A percentile compares a stretch with the other conserved stretches of the same genome.
Conservation (phyloP, 1,140 invertebrate genomes). For the Eueides isabella region DNA sequence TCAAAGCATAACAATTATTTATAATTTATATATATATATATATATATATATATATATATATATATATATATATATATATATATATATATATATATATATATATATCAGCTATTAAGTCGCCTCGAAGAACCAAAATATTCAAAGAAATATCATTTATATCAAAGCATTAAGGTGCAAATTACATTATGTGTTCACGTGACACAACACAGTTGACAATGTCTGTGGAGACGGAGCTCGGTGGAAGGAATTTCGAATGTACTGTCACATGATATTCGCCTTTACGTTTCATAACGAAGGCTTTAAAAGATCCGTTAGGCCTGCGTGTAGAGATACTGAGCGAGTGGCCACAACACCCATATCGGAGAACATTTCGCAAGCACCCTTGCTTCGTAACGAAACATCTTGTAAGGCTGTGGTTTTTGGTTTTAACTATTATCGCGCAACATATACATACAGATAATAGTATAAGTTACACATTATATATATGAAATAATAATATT, state of each 20-base stretch:
- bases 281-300: slow-evolving; percentile 23
- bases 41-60: not conserved
- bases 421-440: not conserved
- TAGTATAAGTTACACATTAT: not conserved
- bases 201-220: slow-evolving; percentile 39
- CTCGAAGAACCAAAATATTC: not conserved
- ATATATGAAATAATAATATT: too few relatives aligned
- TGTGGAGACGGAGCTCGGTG: slow-evolving; percentile 30
- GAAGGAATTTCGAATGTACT: slow-evolving; percentile 33
- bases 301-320: slow-evolving; percentile 14
- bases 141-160: not conserved
- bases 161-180: slow-evolving; percentile 36
- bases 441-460: not conserved
- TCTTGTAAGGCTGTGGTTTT: slow-evolving; percentile 18
- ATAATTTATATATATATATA: not conserved
- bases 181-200: slow-evolving; percentile 23
- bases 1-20: not conserved
- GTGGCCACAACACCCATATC: slow-evolving; percentile 38
- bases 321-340: slow-evolving; percentile 12
- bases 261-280: slow-evolving; percentile 38
- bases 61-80: not conserved
- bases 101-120: slow-evolving; percentile 21
- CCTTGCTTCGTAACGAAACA: slow-evolving; percentile 29
- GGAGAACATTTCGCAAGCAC: slow-evolving; percentile 34
- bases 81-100: not conserved